phyloP scores from a whole-genome alignment of 2,797 vertebrate species.

The Aplochiton taeniatus region DNA sequence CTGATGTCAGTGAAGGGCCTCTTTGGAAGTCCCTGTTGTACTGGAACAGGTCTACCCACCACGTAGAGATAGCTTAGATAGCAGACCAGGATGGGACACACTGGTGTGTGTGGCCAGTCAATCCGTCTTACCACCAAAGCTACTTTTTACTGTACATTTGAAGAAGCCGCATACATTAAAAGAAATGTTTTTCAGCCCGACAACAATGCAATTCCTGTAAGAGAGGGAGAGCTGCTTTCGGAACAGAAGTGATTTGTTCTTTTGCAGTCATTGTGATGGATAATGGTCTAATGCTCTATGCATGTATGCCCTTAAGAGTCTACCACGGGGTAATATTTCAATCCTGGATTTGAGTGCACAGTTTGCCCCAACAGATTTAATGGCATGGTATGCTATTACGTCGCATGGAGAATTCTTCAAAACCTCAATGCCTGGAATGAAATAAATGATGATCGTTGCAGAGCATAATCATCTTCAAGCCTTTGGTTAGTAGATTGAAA shows the following conservation, averaged over 20 bases:
- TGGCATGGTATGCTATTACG: neutral
- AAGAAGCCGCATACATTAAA: slow-evolving; percentile 24
- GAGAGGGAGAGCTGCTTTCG: slow-evolving; percentile 6
- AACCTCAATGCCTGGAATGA: slow-evolving; percentile 13
- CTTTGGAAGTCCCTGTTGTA: no score
- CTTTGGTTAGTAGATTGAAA: slow-evolving; percentile 19
- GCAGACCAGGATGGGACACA: slow-evolving; percentile 11
- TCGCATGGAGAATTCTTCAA: neutral
- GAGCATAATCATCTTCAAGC: slow-evolving; percentile 8
- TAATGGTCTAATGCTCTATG: slow-evolving; percentile 37
- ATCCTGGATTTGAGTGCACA: slow-evolving; percentile 30
- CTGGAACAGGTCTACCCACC: slow-evolving; percentile 1
- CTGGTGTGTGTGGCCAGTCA: neutral
- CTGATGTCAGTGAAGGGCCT: slow-evolving; percentile 9
- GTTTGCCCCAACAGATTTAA: slow-evolving; percentile 1
- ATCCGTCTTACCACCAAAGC: slow-evolving; percentile 31
- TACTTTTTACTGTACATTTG: slow-evolving; percentile 18
- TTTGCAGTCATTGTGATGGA: neutral
- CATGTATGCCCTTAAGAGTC: slow-evolving; percentile 23
- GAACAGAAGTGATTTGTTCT: slow-evolving; percentile 24
- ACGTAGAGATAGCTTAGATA: neutral
- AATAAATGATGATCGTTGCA: neutral
- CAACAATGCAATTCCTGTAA: slow-evolving; percentile 12
- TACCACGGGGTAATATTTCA: slow-evolving; percentile 25
- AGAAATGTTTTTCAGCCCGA: slow-evolving; percentile 31